Percentiles rank a stretch among this genome's conserved stretches.
These are phyloP conservation scores for Podarcis muralis DNA, from an alignment of 2,113 vertebrate species.

Conservation along the genomic window DNA sequence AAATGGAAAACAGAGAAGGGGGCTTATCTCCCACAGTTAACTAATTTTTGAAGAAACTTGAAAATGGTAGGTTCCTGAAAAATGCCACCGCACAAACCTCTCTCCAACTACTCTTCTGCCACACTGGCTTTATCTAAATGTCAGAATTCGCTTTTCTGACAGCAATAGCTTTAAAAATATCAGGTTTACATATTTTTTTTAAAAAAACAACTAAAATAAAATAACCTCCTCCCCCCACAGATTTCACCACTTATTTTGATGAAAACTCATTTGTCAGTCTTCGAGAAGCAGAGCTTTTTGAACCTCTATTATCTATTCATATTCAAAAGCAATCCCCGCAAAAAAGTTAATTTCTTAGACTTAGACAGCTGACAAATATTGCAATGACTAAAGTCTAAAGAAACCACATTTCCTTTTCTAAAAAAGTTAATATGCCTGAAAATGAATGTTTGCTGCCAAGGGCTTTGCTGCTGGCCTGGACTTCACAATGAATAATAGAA, in stretches of 20 bases:
- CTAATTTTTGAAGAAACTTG: neutral
- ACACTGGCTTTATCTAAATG: neutral
- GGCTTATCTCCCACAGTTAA: neutral
- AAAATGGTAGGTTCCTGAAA: neutral
- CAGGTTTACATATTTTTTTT: neutral
- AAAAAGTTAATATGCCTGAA: neutral
- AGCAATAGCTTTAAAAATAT: neutral
- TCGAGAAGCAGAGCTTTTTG: neutral
- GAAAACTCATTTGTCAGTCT: neutral
- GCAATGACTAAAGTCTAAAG: neutral
- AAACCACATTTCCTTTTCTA: conserved; percentile 12
- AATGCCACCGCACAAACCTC: neutral
- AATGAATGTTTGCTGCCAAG: neutral
- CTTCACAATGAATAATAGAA: neutral
- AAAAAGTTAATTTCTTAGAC: neutral
- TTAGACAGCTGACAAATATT: neutral
- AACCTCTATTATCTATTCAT: neutral
- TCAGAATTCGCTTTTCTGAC: neutral
- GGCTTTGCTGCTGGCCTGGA: conserved; percentile 17
- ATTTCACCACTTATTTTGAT: neutral
- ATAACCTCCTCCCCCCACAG: neutral
- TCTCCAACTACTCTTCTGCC: neutral
- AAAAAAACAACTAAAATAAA: neutral
- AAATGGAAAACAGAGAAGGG: neutral
- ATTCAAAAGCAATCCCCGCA: neutral